A percentile compares a stretch with the other conserved stretches of the same genome.
phyloP scores from a whole-genome alignment of 2,888 invertebrate species.

The Hoplodrina blanda region DNA sequence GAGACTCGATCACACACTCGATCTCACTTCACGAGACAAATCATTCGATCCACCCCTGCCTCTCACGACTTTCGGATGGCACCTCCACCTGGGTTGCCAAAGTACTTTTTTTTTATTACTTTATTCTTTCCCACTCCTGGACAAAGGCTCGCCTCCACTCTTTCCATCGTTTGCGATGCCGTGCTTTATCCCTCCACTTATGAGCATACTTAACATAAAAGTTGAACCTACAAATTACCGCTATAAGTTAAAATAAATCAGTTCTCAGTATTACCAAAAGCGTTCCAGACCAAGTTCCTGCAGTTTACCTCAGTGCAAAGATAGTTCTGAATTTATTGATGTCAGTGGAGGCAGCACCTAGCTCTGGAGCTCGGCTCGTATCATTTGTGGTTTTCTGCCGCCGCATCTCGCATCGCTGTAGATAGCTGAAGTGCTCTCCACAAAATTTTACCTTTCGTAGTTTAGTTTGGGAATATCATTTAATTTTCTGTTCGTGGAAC shows the following conservation, averaged over 20 bases:
- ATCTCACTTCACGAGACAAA: too few relatives aligned
- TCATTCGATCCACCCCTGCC: background rate
- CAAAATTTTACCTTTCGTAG: slow-evolving; percentile 44
- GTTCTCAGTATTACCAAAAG: slow-evolving; percentile 35
- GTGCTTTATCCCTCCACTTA: background rate
- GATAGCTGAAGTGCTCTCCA: slow-evolving; percentile 49
- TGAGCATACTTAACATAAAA: slow-evolving; percentile 1
- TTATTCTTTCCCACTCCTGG: too few relatives aligned
- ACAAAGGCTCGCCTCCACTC: too few relatives aligned
- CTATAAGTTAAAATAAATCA: slow-evolving; percentile 50
- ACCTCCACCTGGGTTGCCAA: too few relatives aligned
- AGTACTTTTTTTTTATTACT: too few relatives aligned
- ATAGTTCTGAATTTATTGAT: slow-evolving; percentile 66
- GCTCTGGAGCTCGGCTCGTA: slow-evolving; percentile 37
- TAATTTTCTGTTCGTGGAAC: slow-evolving; percentile 20
- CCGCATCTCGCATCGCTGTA: slow-evolving; percentile 37
- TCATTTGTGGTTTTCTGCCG: slow-evolving; percentile 53
- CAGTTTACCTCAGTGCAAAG: slow-evolving; percentile 56
- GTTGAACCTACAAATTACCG: slow-evolving; percentile 10
- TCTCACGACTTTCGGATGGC: background rate
- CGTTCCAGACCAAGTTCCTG: slow-evolving; percentile 32
- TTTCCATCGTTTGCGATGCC: too few relatives aligned
- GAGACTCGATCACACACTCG: too few relatives aligned
- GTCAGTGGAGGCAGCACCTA: slow-evolving; percentile 47
- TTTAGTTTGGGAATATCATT: slow-evolving; percentile 50